Evolutionary conservation across 1,140 invertebrate genomes (phyloP).

Genomic region (Trachymyrmex septentrionalis): DNA sequence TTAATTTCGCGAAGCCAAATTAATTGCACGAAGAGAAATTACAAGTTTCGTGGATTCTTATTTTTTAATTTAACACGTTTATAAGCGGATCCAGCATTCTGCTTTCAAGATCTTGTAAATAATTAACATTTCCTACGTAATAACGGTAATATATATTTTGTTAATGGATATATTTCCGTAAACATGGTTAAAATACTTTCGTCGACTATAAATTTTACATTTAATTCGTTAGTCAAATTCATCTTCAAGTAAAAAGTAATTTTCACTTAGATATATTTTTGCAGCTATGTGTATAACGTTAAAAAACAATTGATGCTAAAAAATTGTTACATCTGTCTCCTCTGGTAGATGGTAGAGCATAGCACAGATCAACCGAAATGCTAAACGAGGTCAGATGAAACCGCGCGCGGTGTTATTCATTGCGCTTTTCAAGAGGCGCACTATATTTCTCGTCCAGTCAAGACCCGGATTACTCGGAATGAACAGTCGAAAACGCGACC

Average conservation of each 20-base stretch:
- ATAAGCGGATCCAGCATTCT: background rate
- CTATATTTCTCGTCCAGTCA: slow-evolving; percentile 65
- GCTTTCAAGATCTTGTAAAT: background rate
- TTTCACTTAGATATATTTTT: slow-evolving; percentile 7
- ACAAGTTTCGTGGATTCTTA: background rate
- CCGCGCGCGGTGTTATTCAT: slow-evolving; percentile 61
- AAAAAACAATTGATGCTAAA: slow-evolving; percentile 40
- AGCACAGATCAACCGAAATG: slow-evolving; percentile 45
- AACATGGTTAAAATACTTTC: background rate
- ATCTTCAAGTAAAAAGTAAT: background rate
- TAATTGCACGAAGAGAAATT: slow-evolving; percentile 8
- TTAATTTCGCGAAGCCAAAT: slow-evolving; percentile 44
- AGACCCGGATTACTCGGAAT: slow-evolving; percentile 63
- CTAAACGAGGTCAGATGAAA: slow-evolving; percentile 60
- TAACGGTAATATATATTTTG: background rate
- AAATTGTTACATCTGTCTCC: slow-evolving; percentile 43
- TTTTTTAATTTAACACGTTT: background rate
- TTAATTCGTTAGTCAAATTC: slow-evolving; percentile 31
- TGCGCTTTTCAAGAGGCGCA: slow-evolving; percentile 64
- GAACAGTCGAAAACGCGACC: slow-evolving; percentile 66
- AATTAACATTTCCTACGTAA: too few relatives aligned
- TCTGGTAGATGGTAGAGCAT: background rate
- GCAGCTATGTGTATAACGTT: background rate
- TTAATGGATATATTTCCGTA: background rate
- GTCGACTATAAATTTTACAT: background rate